Evolutionary conservation across 2,797 vertebrate genomes (phyloP), one percentile per base, ranked within the genome.

Genomic region (Molothrus ater): DNA sequence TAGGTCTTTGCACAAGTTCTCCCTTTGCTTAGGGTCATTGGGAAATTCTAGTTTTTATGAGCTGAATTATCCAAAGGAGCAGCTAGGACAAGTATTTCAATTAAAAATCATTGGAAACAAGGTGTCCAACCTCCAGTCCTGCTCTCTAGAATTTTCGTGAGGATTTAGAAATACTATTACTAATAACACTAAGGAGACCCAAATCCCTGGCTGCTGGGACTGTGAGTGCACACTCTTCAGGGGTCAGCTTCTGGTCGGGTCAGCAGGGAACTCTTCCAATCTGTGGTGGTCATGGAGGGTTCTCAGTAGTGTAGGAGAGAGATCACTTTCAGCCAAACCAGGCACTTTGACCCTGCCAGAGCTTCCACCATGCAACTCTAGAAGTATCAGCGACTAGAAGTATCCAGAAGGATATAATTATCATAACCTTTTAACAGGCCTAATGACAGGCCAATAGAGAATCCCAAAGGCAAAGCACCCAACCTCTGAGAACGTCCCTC

Each of bases 1-100:
- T 88, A 74, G 66, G 43, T 92, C 70, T 91, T 94, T 45, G 76
- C 25, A 84, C 59, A 85, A 60, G 82, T 64, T 75, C 51, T 79
- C 51, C 0, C 0, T 94, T 90, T 84, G 40, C 61, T 91, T 73
- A 63, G 61, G 69, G 65, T 92, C 86, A 29, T 19, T 59, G 75
- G 47, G 73, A 95, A 95, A 94, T 86, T 88, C 43, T 82, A 71
- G 18, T 47, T 82, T 93, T 88, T 84, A 64, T 36, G 28, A 53
- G 34, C 29, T 64, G 40, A 92, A 48, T 36, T 95, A 93, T 91
- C 36, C 36, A 57, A 92, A 81, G 48, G 11, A 90, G 40, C 43
- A 90, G 15, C 47, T 80, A 63, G 59, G 76, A 63, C 36, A 78
- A 42, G 40, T 59, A 84, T 53, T 80, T 69, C 60, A 38, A 45